Conservation (phyloP, 2,113 vertebrate genomes). For the Agapornis roseicollis region DNA sequence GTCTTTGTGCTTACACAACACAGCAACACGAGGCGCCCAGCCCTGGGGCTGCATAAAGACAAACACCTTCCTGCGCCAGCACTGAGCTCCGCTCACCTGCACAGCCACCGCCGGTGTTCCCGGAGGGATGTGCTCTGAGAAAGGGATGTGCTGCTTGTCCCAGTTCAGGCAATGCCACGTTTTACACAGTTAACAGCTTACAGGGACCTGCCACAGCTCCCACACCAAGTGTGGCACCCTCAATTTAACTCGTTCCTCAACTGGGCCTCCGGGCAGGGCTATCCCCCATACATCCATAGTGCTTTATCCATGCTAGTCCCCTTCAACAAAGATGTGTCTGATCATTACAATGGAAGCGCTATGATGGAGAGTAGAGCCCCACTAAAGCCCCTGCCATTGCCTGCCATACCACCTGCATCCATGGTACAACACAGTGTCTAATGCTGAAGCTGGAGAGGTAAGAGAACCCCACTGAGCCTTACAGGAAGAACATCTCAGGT, state of each 20-base stretch:
- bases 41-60: background rate
- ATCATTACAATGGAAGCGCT: too few species aligned
- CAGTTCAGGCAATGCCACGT: background rate
- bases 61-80: background rate
- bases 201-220: background rate
- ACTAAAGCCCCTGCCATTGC: background rate
- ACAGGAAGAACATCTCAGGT: background rate
- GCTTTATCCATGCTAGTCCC: background rate
- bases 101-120: rapidly evolving
- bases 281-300: background rate
- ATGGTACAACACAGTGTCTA: background rate
- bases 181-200: background rate
- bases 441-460: background rate
- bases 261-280: background rate
- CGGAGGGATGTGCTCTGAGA: background rate
- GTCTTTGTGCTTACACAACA: background rate
- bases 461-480: background rate
- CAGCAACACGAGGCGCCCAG: background rate
- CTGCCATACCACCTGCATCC: rapidly evolving
- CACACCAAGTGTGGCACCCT: rapidly evolving
- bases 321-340: rapidly evolving
- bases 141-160: background rate
- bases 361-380: background rate
- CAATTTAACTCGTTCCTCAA: background rate
- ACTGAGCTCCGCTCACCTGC: background rate